Evolutionary conservation across 1,140 invertebrate genomes (phyloP).

Genomic region (Acyrthosiphon pisum): DNA sequence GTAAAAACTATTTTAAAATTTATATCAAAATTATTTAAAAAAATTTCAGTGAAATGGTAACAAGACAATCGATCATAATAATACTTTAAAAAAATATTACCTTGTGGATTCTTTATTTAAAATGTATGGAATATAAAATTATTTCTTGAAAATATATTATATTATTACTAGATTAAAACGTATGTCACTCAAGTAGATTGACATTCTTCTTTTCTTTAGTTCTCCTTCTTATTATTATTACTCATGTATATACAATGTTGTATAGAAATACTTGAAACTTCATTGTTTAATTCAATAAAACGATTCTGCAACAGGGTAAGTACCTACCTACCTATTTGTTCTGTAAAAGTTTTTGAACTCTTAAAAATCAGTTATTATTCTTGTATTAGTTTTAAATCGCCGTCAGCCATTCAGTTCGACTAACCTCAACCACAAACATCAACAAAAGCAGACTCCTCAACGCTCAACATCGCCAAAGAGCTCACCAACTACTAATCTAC

Average conservation of each 20-base stretch:
- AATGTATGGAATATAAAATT: background rate
- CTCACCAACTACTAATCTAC: too few species aligned
- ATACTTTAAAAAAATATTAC: background rate
- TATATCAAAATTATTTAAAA: background rate
- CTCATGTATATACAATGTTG: background rate
- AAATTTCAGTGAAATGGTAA: background rate
- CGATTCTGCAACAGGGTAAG: background rate
- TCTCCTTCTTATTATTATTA: background rate
- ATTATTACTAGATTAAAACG: background rate
- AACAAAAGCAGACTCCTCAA: too few species aligned
- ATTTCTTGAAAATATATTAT: background rate
- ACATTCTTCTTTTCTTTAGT: background rate
- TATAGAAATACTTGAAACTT: background rate
- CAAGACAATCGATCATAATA: background rate
- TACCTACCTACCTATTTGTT: background rate
- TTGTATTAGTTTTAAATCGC: too few species aligned
- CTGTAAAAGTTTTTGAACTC: background rate
- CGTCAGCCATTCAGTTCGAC: too few species aligned
- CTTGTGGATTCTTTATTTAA: background rate
- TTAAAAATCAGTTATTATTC: background rate
- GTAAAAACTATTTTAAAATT: background rate
- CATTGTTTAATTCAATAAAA: background rate
- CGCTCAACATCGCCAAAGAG: too few species aligned
- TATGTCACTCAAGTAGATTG: background rate
- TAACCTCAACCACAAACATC: too few species aligned